Base-by-base conservation (phyloP, 92 coral and sea anemone genomes). In the Pocillopora grandis region DNA sequence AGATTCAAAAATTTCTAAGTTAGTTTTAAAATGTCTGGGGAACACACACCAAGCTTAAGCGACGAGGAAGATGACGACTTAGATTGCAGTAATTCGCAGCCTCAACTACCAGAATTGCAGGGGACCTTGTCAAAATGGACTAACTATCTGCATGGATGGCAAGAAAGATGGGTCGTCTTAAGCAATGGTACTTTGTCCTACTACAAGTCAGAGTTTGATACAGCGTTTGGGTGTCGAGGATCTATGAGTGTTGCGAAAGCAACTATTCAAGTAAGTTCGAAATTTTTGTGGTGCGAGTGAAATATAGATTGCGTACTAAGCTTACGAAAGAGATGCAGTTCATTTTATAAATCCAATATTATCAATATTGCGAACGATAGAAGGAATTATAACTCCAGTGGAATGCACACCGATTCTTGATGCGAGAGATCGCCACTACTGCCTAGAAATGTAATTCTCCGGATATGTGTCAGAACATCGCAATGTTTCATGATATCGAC, bases 111-210 rank as follows among this genome's bases (percentile, higher is more conserved):
- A 61, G 95, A 92, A 58, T 80, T 89, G 76, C 98, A 97, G 85
- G 99, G 94, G 15, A 80, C 90, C 83, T 88, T 97, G 75, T 97
- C 99, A 78, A 97, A 97, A 87, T 97, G 99, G 99, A 97, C 99
- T 21, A 97, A 97, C 94, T 97, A 97, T 76, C 89, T 97, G 57
- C 99, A 97, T 68, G 99, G 99, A 66, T 97, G 99, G 99, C 99
- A 97, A 68, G 99, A 97, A 78, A 88, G 99, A 82, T 97, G 94
- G 94, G 98, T 97, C 19, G 95, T 97, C n/a, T 81, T 97, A 23
- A 91, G 92, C 78, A 89, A 93, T 69, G 99, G 99, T 33, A 91
- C 97, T 76, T 84, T 97, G 87, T 91, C 99, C 10, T 97, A 97
- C 77, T 97, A 90, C 81, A 97, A 94, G 86, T 92, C 97, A 19